Evolutionary conservation across 1,140 invertebrate species (phyloP).

Genomic region (Philotrypesis tridentata): DNA sequence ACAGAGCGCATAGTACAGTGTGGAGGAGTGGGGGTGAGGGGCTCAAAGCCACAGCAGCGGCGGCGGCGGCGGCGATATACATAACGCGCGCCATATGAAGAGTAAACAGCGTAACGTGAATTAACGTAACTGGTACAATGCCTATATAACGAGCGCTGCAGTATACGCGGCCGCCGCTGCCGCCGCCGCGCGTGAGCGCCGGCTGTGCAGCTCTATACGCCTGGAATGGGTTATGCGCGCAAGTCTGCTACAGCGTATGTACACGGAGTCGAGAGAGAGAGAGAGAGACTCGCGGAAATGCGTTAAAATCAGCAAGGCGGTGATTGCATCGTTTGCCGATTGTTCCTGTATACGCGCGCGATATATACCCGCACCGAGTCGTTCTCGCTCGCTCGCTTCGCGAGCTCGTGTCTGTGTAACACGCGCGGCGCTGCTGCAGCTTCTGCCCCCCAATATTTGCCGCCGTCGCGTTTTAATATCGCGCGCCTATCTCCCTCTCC

Average conservation of each 20-base stretch:
- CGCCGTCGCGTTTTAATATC: constrained; percentile 18
- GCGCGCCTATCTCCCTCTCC: not conserved
- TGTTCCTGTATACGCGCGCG: constrained; percentile 13
- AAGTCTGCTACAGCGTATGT: too few species aligned
- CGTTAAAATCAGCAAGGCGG: constrained; percentile 53
- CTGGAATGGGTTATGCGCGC: not conserved
- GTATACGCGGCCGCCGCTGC: too few species aligned
- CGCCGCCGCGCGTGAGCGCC: not conserved
- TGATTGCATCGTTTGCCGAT: constrained; percentile 53
- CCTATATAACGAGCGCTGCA: constrained; percentile 35
- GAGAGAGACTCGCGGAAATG: constrained; percentile 7
- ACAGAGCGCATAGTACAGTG: not conserved
- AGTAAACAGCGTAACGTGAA: constrained; percentile 51
- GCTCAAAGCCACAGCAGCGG: constrained; percentile 19
- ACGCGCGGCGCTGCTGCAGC: too few species aligned
- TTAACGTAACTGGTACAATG: constrained; percentile 55
- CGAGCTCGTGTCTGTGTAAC: too few species aligned
- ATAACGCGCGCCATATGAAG: constrained; percentile 46
- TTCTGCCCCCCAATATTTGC: not conserved
- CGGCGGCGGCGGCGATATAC: not conserved
- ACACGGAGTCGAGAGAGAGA: constrained; percentile 15
- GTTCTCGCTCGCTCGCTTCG: too few species aligned
- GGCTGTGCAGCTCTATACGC: not conserved
- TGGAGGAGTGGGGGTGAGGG: too few species aligned
- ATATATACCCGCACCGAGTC: too few species aligned